Evolutionary conservation across 2,797 vertebrate genomes (phyloP).

Genomic region (Urophycis tenuis): DNA sequence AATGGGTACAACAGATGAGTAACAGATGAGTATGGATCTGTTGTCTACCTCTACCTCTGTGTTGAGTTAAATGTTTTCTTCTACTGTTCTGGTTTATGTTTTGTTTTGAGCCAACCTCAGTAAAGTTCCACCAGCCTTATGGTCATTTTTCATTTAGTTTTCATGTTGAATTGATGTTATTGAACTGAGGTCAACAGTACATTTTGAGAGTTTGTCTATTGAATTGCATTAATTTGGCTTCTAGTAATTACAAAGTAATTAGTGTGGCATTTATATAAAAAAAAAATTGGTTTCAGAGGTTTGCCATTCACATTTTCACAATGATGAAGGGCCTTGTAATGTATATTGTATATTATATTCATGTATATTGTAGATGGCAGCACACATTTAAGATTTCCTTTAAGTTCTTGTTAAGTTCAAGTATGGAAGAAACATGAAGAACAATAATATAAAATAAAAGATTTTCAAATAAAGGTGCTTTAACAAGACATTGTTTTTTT

Average conservation of each 20-base stretch:
- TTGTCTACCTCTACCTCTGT: background rate
- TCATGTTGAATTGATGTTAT: background rate
- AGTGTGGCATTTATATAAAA: background rate
- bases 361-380: background rate
- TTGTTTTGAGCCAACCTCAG: background rate
- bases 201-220: background rate
- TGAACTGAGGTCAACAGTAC: background rate
- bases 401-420: background rate
- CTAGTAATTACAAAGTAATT: too few relatives aligned
- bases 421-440: too few relatives aligned
- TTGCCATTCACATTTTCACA: background rate
- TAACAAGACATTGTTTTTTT: background rate
- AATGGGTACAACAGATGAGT: too few relatives aligned
- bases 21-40: too few relatives aligned
- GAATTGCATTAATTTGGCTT: background rate
- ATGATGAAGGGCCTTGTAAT: background rate
- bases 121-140: background rate
- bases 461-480: too few relatives aligned
- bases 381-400: background rate
- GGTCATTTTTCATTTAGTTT: background rate
- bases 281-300: background rate
- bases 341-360: background rate
- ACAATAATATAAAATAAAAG: too few relatives aligned
- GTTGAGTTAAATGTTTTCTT: background rate
- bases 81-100: background rate